Percentiles rank a stretch among this genome's conserved stretches.
Conservation (phyloP, 2,888 invertebrate genomes). For the Tethea ocularis region DNA sequence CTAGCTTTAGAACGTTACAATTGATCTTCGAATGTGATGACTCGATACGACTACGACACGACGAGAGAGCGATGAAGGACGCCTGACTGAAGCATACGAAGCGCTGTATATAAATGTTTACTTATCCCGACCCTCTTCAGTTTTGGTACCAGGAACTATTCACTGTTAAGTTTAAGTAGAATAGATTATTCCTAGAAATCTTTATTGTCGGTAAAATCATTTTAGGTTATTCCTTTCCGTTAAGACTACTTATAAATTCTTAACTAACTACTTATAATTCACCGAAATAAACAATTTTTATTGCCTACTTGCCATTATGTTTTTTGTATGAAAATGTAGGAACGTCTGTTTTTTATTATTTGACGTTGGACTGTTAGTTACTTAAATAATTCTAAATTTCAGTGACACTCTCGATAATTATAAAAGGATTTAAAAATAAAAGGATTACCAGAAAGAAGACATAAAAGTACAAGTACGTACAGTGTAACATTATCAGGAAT, state of each 20-base stretch:
- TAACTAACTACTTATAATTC: no score
- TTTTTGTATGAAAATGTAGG: no score
- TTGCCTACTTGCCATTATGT: no score
- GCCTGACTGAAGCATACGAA: conserved; percentile 13
- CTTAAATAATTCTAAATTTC: no score
- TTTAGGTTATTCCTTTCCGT: background rate
- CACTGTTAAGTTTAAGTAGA: conserved; percentile 1
- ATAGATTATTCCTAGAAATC: background rate
- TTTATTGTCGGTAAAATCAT: background rate
- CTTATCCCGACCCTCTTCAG: conserved; percentile 29
- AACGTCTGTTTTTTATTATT: no score
- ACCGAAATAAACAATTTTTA: no score
- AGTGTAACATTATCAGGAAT: no score
- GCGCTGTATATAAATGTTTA: conserved; percentile 33
- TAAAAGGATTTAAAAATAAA: no score
- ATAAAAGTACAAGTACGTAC: no score
- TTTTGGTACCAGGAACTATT: background rate
- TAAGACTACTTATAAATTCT: background rate
- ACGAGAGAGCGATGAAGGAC: background rate
- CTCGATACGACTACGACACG: background rate
- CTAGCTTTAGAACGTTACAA: conserved; percentile 11
- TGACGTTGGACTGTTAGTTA: no score
- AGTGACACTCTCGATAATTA: no score
- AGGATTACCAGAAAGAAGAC: no score
- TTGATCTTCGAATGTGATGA: conserved; percentile 10